These are phyloP conservation scores for Lamproptera curius DNA, from an alignment of 2,888 invertebrate genomes.

Conservation along the genomic window DNA sequence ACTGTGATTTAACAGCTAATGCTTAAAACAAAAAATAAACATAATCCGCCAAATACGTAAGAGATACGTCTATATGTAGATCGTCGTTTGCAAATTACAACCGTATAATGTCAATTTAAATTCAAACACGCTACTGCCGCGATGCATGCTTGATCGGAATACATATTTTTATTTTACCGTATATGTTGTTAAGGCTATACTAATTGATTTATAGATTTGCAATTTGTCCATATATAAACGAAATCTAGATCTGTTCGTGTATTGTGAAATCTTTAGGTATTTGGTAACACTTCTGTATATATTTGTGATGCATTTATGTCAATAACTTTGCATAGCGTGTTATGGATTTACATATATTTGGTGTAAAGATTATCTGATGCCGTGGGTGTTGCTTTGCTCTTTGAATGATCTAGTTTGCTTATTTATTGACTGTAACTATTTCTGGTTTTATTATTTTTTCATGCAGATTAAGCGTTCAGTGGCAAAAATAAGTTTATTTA, in stretches of 20 bases:
- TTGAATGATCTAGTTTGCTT: conserved; percentile 37
- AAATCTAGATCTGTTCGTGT: conserved; percentile 58
- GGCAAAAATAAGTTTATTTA: no score
- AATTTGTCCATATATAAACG: conserved; percentile 40
- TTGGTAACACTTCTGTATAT: conserved; percentile 55
- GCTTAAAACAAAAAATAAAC: conserved; percentile 3
- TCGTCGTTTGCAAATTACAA: conserved; percentile 26
- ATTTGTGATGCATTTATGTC: conserved; percentile 61
- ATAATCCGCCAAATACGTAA: conserved; percentile 3
- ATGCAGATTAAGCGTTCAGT: neutral
- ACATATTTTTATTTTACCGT: conserved; percentile 31
- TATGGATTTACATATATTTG: conserved; percentile 63
- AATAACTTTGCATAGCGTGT: conserved; percentile 65
- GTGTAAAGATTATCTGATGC: conserved; percentile 29
- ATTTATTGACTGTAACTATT: neutral
- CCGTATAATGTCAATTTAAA: conserved; percentile 43
- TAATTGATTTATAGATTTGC: conserved; percentile 43
- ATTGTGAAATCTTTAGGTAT: conserved; percentile 50
- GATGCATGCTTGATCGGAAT: conserved; percentile 41
- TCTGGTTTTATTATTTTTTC: neutral
- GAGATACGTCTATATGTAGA: conserved; percentile 11
- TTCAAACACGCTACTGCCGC: conserved; percentile 43
- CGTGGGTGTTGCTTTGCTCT: conserved; percentile 35
- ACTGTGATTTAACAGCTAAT: conserved; percentile 27
- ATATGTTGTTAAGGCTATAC: conserved; percentile 26